Base-by-base conservation (phyloP, 2,888 invertebrate species). In the Aromia moschata region DNA sequence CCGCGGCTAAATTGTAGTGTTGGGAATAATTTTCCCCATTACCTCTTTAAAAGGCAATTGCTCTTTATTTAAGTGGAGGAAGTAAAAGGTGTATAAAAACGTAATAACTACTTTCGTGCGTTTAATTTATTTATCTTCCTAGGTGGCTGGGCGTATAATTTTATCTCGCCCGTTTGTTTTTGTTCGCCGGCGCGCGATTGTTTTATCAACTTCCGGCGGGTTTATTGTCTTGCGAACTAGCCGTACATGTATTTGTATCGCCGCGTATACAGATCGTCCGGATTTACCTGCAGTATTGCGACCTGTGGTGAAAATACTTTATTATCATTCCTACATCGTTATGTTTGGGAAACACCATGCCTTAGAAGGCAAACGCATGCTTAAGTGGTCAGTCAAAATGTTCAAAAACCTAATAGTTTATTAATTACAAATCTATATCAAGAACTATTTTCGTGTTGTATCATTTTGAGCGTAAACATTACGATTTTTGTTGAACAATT, bases 101-200 rank as follows among this genome's bases (percentile, higher is more conserved):
- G 47, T 65, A 62, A 65, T 58, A 62, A 58, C 60, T 52, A 56
- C 51, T 62, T 65, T 62, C 60, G 56, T 62, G 56, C 52, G 58
- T 62, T 65, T 62, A 62, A 65, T 62, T 62, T 62, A 62, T 60
- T 65, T 65, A 62, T 62, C 65, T 60, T 61, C 31, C 47, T 65
- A 65, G 65, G 62, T 65, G 64, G 62, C 58, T 59, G 58, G 33
- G 33, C 20, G 30, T 51, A 56, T 59, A 59, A 60, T 64, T 62
- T 62, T 64, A 64, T 64, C 64, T 62, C 49, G 45, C 58, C 58
- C 58, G 62, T 65, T 56, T 65, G 56, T 58, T 54, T 60, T 53
- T 52, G 33, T 18, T 30, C 40, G 31, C 17, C 18, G 44, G 25
- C 16, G 56, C 45, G 55, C 56, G 56, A 62, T 62, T 65, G 60